Evolutionary conservation across 2,888 invertebrate species (phyloP), one percentile per base, ranked within the genome.

Genomic region (Bugula neritina): DNA sequence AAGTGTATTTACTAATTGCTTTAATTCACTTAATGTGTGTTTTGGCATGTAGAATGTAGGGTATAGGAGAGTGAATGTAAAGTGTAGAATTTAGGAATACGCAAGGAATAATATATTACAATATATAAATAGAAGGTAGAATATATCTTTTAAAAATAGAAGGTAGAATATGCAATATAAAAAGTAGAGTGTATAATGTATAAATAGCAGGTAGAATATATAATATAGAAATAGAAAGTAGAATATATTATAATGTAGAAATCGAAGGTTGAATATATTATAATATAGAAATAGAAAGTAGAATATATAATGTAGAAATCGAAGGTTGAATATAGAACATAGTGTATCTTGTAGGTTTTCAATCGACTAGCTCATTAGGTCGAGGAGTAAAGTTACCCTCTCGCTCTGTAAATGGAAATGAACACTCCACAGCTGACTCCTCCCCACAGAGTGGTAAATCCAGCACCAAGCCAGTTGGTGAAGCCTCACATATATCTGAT

Each of bases 311-410:
- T n/a, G n/a, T n/a, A n/a, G n/a, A n/a, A n/a, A n/a, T n/a, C n/a
- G n/a, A n/a, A n/a, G n/a, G n/a, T 43, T 5, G 17, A 43, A 43
- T 43, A 43, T 43, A 17, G 10, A 43, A 17, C 43, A 43, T 43
- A 17, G 10, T 43, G 43, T 31, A 27, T 63, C 13, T 63, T 63
- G 2, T 31, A 63, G 63, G 63, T 63, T 63, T 63, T 63, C 63
- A 63, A 31, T 17, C 63, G 63, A 31, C 31, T 63, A 31, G 17
- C 63, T 10, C 63, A 63, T 3, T 63, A 63, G 27, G 5, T n/a
- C 27, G 63, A 27, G 25, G 63, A 10, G 21, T 31, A 25, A 34
- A 21, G 25, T 25, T 10, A 10, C 31, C 63, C 27, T 63, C 63
- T 2, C 63, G 31, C 2, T 13, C 63, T 5, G 63, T 63, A 27